Evolutionary conservation across 37 sponge, comb jelly and placozoan species (phyloP).

Genomic region (Oscarella lobularis): DNA sequence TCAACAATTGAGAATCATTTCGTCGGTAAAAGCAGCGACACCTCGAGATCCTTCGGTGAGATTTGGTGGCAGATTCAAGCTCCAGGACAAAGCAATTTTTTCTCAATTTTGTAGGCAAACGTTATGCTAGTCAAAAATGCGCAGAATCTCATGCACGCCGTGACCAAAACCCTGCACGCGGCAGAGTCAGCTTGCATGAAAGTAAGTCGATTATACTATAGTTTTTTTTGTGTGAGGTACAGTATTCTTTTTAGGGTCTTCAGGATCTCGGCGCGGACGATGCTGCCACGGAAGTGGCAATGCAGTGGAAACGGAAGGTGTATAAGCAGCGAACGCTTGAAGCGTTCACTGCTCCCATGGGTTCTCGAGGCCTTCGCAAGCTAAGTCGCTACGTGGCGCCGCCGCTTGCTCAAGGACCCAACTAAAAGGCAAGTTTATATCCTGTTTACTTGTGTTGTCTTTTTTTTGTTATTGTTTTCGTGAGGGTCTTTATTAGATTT

Average conservation of each 20-base stretch:
- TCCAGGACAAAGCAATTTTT: not conserved
- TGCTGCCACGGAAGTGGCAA: slow-evolving; percentile 24
- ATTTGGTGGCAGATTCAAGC: not conserved
- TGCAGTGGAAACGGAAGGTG: slow-evolving; percentile 63
- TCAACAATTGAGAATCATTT: slow-evolving; percentile 68
- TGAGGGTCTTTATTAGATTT: too few species aligned
- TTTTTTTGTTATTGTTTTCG: too few species aligned
- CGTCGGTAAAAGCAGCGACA: slow-evolving; percentile 67
- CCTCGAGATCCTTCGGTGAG: slow-evolving; percentile 71
- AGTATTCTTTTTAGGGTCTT: slow-evolving; percentile 16
- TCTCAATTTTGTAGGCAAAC: slow-evolving; percentile 45
- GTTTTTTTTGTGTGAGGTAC: not conserved
- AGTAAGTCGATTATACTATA: slow-evolving; percentile 17
- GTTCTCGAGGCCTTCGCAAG: slow-evolving; percentile 48
- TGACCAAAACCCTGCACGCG: slow-evolving; percentile 61
- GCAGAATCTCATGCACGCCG: slow-evolving; percentile 77
- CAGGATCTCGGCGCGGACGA: slow-evolving; percentile 14
- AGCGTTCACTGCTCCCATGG: slow-evolving; percentile 36
- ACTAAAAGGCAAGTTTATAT: too few species aligned
- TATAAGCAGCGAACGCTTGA: slow-evolving; percentile 52
- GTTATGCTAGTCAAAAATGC: slow-evolving; percentile 79
- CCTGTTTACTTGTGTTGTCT: too few species aligned
- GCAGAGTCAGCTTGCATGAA: slow-evolving; percentile 87
- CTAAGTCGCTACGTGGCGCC: slow-evolving; percentile 4
- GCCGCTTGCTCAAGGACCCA: too few species aligned